These are phyloP conservation scores for Chymomyza fuscimana DNA, from an alignment of 2,888 invertebrate genomes.

Conservation along the genomic window DNA sequence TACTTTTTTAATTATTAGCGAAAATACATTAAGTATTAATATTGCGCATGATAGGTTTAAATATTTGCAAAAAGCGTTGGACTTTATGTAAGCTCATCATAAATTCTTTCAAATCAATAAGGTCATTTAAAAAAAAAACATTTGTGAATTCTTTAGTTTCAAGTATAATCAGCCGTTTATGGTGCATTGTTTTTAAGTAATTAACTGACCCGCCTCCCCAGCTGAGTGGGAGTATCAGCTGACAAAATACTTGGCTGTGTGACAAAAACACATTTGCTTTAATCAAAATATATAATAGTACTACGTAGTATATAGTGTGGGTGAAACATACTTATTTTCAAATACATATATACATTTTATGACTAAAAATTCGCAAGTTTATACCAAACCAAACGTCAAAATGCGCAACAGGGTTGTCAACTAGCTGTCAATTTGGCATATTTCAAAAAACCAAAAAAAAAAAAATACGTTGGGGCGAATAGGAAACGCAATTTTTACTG, in stretches of 20 bases:
- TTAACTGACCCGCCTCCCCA: background rate
- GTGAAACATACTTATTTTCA: constrained; percentile 32
- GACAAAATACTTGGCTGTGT: background rate
- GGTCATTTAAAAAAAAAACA: background rate
- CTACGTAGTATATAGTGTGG: constrained; percentile 39
- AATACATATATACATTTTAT: constrained; percentile 4
- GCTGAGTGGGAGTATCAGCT: background rate
- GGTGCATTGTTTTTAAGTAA: background rate
- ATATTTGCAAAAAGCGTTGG: too few species aligned
- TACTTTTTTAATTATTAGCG: too few species aligned
- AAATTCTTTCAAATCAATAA: too few species aligned
- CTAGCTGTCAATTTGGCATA: constrained; percentile 9
- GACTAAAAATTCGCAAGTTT: constrained; percentile 16
- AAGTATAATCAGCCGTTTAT: background rate
- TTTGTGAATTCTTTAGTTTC: background rate
- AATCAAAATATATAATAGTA: constrained; percentile 8
- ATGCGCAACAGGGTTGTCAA: constrained; percentile 36
- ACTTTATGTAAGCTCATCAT: too few species aligned
- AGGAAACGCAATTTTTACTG: background rate
- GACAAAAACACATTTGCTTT: constrained; percentile 14
- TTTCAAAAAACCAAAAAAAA: background rate
- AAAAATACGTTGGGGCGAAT: background rate
- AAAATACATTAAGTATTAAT: too few species aligned
- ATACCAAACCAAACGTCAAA: constrained; percentile 10
- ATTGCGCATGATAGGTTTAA: too few species aligned